Evolutionary conservation across 2,888 invertebrate genomes (phyloP).

Genomic region (Caenorhabditis sp.): DNA sequence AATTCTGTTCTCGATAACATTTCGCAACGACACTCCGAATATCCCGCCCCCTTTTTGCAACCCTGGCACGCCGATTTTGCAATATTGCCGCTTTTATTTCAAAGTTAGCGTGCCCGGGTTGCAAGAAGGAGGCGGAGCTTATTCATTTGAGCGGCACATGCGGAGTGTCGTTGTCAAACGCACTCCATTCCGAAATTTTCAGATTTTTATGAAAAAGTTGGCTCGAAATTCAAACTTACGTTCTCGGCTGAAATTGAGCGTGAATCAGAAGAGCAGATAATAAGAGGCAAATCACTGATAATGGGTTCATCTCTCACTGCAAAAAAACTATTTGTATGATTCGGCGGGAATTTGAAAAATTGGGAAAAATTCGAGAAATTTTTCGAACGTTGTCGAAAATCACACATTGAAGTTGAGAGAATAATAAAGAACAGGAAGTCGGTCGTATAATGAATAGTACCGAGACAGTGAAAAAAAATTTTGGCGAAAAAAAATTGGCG

Average conservation of each 20-base stretch:
- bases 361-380: neutral
- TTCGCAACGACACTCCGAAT: neutral
- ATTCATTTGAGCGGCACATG: too few relatives aligned
- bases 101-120: too few relatives aligned
- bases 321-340: neutral
- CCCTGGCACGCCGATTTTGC: too few relatives aligned
- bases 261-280: neutral
- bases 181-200: too few relatives aligned
- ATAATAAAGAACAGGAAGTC: neutral
- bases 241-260: neutral
- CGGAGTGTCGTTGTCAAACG: too few relatives aligned
- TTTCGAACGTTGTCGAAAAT: neutral
- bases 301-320: neutral
- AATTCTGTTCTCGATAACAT: neutral
- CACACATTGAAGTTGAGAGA: neutral
- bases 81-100: too few relatives aligned
- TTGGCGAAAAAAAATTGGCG: too few relatives aligned
- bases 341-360: neutral
- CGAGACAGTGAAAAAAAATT: neutral
- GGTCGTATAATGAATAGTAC: too few relatives aligned
- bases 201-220: too few relatives aligned
- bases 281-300: neutral
- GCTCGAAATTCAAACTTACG: neutral
- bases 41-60: too few relatives aligned
- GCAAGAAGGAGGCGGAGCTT: too few relatives aligned